Evolutionary conservation across 1,140 invertebrate species (phyloP).

Genomic region (Ostrea edulis): DNA sequence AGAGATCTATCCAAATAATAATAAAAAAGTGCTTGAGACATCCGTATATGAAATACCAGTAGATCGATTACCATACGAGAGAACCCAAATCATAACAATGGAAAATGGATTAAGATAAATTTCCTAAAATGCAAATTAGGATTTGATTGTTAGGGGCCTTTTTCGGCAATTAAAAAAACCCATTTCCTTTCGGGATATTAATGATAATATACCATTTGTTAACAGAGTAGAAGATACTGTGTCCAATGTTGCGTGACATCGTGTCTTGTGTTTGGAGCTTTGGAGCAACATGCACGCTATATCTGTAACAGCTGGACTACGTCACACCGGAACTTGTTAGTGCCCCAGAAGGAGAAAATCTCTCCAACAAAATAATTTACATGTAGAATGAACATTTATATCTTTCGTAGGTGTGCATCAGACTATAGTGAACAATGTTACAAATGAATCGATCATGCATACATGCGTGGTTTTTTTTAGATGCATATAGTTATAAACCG

Average conservation of each 20-base stretch:
- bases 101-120: slow-evolving; percentile 34
- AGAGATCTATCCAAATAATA: slow-evolving; percentile 12
- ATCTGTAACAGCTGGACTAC: neutral
- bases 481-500: neutral
- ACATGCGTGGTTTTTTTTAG: neutral
- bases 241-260: neutral
- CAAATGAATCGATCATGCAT: neutral
- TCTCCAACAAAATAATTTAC: slow-evolving; percentile 7
- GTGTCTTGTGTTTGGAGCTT: slow-evolving; percentile 7
- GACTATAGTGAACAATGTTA: neutral
- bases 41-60: slow-evolving; percentile 19
- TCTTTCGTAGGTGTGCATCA: neutral
- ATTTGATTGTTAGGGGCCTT: slow-evolving; percentile 14
- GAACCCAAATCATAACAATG: neutral
- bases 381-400: slow-evolving; percentile 1
- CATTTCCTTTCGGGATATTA: slow-evolving; percentile 12
- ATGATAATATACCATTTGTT: neutral
- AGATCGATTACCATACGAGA: slow-evolving; percentile 30
- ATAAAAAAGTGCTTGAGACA: slow-evolving; percentile 7
- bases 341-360: neutral
- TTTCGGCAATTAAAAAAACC: neutral
- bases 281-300: neutral
- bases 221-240: neutral
- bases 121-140: slow-evolving; percentile 26
- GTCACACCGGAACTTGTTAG: neutral